Evolutionary conservation across 2,888 invertebrate species (phyloP).

Genomic region (Drosophila antonietae): DNA sequence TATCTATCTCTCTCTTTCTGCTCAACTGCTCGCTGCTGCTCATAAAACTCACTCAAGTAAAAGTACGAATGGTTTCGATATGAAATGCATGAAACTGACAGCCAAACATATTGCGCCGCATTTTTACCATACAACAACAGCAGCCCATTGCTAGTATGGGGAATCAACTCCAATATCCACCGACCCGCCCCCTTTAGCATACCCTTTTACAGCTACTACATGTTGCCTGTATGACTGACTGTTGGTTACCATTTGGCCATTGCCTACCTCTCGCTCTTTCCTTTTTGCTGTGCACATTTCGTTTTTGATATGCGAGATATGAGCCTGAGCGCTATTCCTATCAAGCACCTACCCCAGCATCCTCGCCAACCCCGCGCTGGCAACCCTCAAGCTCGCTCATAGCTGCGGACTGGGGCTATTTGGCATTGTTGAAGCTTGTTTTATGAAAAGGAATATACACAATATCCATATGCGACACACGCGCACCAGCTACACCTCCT

Average conservation of each 20-base stretch:
- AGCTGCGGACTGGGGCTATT: conserved; percentile 51
- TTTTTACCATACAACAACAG: conserved; percentile 57
- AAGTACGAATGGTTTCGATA: conserved; percentile 80
- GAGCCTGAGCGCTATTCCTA: conserved; percentile 38
- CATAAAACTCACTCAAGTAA: conserved; percentile 81
- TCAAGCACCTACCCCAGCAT: conserved; percentile 19
- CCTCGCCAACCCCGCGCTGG: not conserved
- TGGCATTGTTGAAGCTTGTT: conserved; percentile 59
- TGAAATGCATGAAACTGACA: conserved; percentile 81
- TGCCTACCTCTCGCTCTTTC: not conserved
- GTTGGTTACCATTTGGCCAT: conserved; percentile 70
- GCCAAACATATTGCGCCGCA: conserved; percentile 78
- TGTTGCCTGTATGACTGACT: conserved; percentile 59
- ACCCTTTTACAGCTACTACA: conserved; percentile 15
- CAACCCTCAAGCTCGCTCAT: not conserved
- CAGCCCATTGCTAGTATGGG: too few relatives aligned
- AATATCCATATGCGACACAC: conserved; percentile 65
- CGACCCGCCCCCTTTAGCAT: not conserved
- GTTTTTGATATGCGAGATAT: conserved; percentile 55
- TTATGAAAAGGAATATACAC: conserved; percentile 69
- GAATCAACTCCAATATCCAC: conserved; percentile 10
- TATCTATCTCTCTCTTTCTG: not conserved
- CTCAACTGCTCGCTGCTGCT: conserved; percentile 61
- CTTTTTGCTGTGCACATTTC: conserved; percentile 12
- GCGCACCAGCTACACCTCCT: conserved; percentile 25